Evolutionary conservation across 2,797 vertebrate genomes (phyloP), one percentile per base, ranked within the genome.

Genomic region (Zenarchopterus dispar): DNA sequence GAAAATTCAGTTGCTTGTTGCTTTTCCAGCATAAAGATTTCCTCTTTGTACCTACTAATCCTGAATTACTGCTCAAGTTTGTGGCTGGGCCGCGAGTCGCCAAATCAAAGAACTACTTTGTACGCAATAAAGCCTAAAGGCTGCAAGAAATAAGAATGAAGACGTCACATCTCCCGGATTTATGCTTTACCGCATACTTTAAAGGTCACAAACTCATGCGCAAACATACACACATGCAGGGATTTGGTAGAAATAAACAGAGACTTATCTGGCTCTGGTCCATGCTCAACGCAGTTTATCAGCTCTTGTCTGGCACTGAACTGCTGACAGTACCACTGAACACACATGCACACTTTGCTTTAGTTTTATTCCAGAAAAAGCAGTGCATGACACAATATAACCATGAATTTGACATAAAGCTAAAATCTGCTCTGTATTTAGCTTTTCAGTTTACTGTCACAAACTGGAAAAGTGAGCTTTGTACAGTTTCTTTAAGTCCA

Each of bases 131-230:
- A 63, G 50, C 62, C 67, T 31, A 50, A 42, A 0, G 6, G 42
- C 65, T 48, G 47, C 57, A 69, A 67, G 62, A 80, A 73, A 70
- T 19, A 21, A 15, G 51, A 24, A 57, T 41, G 16, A 62, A 48
- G 46, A 75, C 21, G 16, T 87, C 66, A 75, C 31, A 54, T 71
- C 61, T 77, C 64, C 56, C 72, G 77, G 81, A 78, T 73, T 73
- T 67, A 59, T 43, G 49, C 52, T 50, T 42, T 42, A 28, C 13
- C 28, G 50, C 28, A 59, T 46, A 53, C 62, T 62, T 70, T 42
- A 62, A 67, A 31, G 48, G 59, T 72, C 48, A 42, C 22, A 18
- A 49, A 44, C 56, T 66, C 73, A 24, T 28, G 21, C 41, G 48
- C 53, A 28, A 13, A 42, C 6, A n/a, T 6, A 43, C 18, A 23